Conservation (phyloP, 2,888 invertebrate genomes). For the Herminia tarsipennalis region DNA sequence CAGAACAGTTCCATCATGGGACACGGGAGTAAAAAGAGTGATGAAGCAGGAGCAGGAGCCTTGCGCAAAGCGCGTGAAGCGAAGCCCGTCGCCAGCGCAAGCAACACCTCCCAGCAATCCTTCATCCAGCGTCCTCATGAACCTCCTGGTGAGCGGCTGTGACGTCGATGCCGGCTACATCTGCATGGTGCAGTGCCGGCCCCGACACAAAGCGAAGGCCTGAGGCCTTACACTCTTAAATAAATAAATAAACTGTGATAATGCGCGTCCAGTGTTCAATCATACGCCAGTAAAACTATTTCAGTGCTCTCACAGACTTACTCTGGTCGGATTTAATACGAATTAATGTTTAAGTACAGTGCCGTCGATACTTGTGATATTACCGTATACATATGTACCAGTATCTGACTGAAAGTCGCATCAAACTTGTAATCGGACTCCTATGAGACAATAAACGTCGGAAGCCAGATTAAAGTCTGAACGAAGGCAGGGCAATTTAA, state of each 20-base stretch:
- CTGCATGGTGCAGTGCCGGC: constrained; percentile 91
- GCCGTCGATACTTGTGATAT: constrained; percentile 78
- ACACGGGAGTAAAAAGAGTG: constrained; percentile 73
- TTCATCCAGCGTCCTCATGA: constrained; percentile 95
- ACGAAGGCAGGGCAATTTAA: constrained; percentile 52
- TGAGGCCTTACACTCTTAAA: constrained; percentile 58
- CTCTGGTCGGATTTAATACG: constrained; percentile 57
- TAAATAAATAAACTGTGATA: constrained; percentile 77
- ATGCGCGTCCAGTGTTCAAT: constrained; percentile 80
- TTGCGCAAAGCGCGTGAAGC: constrained; percentile 71
- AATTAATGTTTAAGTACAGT: constrained; percentile 60
- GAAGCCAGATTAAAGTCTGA: constrained; percentile 56
- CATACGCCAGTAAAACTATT: constrained; percentile 49
- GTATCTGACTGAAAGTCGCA: constrained; percentile 55
- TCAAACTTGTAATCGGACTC: constrained; percentile 43
- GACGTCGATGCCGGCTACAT: constrained; percentile 97
- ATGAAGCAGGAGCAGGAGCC: constrained; percentile 75
- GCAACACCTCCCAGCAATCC: constrained; percentile 68
- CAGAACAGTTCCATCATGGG: constrained; percentile 70
- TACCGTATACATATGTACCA: constrained; percentile 54
- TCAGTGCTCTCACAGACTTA: constrained; percentile 51
- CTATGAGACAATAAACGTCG: constrained; percentile 56
- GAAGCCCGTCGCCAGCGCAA: constrained; percentile 69
- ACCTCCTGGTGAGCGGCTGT: constrained; percentile 97
- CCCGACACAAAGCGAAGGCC: constrained; percentile 79